phyloP scores from a whole-genome alignment of 2,113 vertebrate genomes.

The Tretioscincus oriximinensis region DNA sequence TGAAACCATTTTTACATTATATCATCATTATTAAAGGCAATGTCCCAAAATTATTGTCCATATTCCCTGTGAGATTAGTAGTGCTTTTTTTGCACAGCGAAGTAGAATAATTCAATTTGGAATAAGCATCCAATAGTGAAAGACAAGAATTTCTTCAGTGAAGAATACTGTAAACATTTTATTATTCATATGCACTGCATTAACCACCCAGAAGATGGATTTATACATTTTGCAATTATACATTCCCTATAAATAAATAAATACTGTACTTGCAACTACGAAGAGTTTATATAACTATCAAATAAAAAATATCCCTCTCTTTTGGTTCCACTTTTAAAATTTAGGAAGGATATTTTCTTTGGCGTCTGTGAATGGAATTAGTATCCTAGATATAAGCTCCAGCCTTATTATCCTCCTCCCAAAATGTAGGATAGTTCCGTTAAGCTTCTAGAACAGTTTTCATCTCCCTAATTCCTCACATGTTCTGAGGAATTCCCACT shows the following conservation, averaged over 20 bases:
- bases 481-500: background rate
- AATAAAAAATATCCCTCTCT: constrained; percentile 5
- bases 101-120: background rate
- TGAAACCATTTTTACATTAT: too few species aligned
- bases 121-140: background rate
- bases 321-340: background rate
- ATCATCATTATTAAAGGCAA: too few species aligned
- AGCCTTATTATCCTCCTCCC: background rate
- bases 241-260: constrained; percentile 72
- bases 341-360: too few species aligned
- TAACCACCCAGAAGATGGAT: constrained; percentile 49
- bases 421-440: background rate
- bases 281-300: constrained; percentile 37
- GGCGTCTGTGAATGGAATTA: too few species aligned
- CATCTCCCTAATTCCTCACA: background rate
- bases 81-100: background rate
- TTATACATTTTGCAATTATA: constrained; percentile 53
- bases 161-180: constrained; percentile 40
- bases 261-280: constrained; percentile 70
- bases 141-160: constrained; percentile 11
- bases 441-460: background rate
- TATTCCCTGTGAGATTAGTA: too few species aligned
- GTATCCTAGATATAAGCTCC: background rate
- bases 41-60: too few species aligned
- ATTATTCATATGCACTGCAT: constrained; percentile 59